Conservation (phyloP, 2,797 vertebrate species). For the Poeciliopsis paucimaculata region DNA sequence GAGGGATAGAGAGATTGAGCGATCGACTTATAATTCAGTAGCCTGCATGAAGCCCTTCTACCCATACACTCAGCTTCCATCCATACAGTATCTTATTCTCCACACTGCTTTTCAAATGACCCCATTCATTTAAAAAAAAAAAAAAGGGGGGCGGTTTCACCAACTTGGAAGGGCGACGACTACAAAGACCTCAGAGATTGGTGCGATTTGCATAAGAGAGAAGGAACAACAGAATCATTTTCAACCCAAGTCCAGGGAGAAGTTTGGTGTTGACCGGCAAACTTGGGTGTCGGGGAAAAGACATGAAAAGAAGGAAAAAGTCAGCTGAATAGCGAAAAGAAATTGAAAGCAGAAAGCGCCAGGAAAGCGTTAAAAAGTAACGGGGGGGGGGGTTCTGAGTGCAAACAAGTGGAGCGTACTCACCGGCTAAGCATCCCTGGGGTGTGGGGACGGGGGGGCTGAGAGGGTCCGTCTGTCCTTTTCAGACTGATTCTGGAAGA, state of each 20-base stretch:
- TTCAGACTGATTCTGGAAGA: slow-evolving; percentile 73
- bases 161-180: slow-evolving; percentile 30
- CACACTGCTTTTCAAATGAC: slow-evolving; percentile 62
- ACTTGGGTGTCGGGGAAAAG: not conserved
- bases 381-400: not conserved
- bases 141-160: slow-evolving; percentile 42
- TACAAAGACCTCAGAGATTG: slow-evolving; percentile 35
- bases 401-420: slow-evolving; percentile 65
- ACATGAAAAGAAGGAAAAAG: not conserved
- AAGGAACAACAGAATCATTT: slow-evolving; percentile 14
- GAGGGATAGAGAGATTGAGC: slow-evolving; percentile 1
- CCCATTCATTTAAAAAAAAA: slow-evolving; percentile 57
- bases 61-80: slow-evolving; percentile 20
- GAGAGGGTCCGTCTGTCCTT: slow-evolving; percentile 73
- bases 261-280: slow-evolving; percentile 19
- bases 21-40: slow-evolving; percentile 31
- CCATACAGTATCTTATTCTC: slow-evolving; percentile 19
- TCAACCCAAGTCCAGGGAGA: slow-evolving; percentile 19
- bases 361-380: slow-evolving; percentile 24
- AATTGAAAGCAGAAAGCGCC: slow-evolving; percentile 12
- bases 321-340: not conserved
- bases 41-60: slow-evolving; percentile 20
- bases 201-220: not conserved
- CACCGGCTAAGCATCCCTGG: slow-evolving; percentile 86
- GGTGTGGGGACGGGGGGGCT: slow-evolving; percentile 45